Base-by-base conservation (phyloP, 2,113 vertebrate species). In the Dunckerocampus dactyliophorus region DNA sequence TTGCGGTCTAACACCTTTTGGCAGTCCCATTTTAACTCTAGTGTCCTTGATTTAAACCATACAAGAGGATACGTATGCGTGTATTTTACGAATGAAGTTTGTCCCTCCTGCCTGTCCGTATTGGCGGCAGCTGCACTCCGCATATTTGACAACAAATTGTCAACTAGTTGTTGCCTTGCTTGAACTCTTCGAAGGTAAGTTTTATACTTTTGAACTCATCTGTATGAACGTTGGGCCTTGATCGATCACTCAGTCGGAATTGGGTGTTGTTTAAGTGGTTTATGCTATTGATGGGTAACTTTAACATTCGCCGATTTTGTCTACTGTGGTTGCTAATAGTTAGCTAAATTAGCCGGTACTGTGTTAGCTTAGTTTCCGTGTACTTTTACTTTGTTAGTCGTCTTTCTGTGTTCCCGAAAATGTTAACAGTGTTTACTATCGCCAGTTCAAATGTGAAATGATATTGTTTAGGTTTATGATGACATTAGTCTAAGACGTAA, bases 91-190 rank as follows among this genome's bases (percentile, higher is more conserved):
- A 43, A 43, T 43, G 14, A 43, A 43, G 12, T 16, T 56, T 56
- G 54, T 22, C 54, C 37, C n/a, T 42, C 54, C 34, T 21, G 37
- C n/a, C 37, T 21, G n/a, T 21, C 54, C 54, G 54, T 56, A 56
- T 37, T 56, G 54, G 54, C 54, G 54, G 54, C 54, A 56, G 54
- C 37, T 42, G 54, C 54, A 42, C 37, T 56, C 39, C 54, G 39
- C 39, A 13, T 20, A 37, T 39, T 21, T 56, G 7, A 19, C 54
- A 11, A 15, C 37, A 53, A 53, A 1, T 53, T 53, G 39, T 43
- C 39, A 43, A 43, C 39, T 14, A 43, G 39, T 43, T 14, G 13
- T 43, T 14, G 39, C 13, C 39, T 14, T 43, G 14, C 39, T 14
- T 43, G 14, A 43, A 56, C 31, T 34, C 31, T 34, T 34, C 31